Conservation (phyloP, 2,113 vertebrate genomes). For the Takifugu flavidus region DNA sequence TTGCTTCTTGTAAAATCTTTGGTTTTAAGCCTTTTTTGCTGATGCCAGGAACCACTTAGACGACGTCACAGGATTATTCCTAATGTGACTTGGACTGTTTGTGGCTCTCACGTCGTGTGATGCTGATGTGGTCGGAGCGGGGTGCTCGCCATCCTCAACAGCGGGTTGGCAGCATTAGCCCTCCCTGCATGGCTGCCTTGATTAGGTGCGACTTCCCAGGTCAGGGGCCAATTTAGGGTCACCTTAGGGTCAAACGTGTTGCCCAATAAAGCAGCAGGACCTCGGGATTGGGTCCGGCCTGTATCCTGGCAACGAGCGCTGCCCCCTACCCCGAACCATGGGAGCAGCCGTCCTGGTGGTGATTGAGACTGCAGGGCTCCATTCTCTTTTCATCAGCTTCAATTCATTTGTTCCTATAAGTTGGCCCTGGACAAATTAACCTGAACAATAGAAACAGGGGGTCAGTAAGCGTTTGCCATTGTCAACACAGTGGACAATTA, state of each 20-base stretch:
- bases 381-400: slow-evolving; percentile 70
- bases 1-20: slow-evolving; percentile 11
- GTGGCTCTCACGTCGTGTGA: slow-evolving; percentile 67
- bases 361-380: slow-evolving; percentile 64
- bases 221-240: slow-evolving; percentile 68
- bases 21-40: slow-evolving; percentile 57
- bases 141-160: slow-evolving; percentile 28
- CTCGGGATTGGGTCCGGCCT: slow-evolving; percentile 45
- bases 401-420: slow-evolving; percentile 62
- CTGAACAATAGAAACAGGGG: slow-evolving; percentile 61
- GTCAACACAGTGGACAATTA: slow-evolving; percentile 55
- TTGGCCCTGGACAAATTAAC: slow-evolving; percentile 64
- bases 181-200: slow-evolving; percentile 59
- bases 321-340: slow-evolving; percentile 52
- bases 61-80: slow-evolving; percentile 49
- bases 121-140: slow-evolving; percentile 41
- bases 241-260: slow-evolving; percentile 67
- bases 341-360: slow-evolving; percentile 52
- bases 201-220: slow-evolving; percentile 67
- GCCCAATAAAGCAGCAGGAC: slow-evolving; percentile 75
- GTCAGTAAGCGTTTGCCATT: slow-evolving; percentile 49
- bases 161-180: slow-evolving; percentile 58
- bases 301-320: slow-evolving; percentile 73
- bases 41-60: slow-evolving; percentile 57
- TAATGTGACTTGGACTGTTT: slow-evolving; percentile 54